Base-by-base conservation (phyloP, 1,140 invertebrate genomes). In the Phymorhynchus buccinoides region DNA sequence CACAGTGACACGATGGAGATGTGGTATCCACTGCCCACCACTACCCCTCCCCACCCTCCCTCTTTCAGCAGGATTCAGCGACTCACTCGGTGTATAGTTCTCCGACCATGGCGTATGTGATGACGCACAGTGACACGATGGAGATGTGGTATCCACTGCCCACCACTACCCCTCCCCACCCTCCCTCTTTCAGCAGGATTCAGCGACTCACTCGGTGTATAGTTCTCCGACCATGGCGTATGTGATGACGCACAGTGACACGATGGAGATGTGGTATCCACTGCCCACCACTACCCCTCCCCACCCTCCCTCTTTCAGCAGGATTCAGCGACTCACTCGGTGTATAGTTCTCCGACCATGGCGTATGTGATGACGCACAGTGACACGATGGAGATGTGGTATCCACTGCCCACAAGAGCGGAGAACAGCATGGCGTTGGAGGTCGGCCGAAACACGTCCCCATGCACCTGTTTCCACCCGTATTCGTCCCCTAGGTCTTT, bases 391-490 rank as follows among this genome's bases (percentile, higher is more conserved):
- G 97, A 96, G 0, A 99, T 95, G 93, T 99, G 99, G 94, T 98
- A 97, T 9, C 99, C 99, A 89, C 97, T 96, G 78, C 99, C 99
- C 90, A 99, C 96, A 6, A 99, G 93, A 41, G 98, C 96, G 30
- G 98, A 98, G 92, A 99, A 99, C 37, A 99, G 89, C 86, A 99
- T 95, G 0, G 98, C 95, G 93, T 98, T 96, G 41, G 97, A 96
- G 1, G 98, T 97, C 30, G 98, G 96, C 84, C 99, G 95, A 91
- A 99, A 99, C 2, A 99, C 98, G 95, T 99, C 99, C 1, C 99
- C 99, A 94, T 99, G 99, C 79, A 99, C 98, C 94, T 99, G 99
- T 91, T 99, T 99, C 99, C 99, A 99, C 16, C 99, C 99, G 94
- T 99, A 99, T 92, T 99, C 99, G 94, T 99, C 99, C 18, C 98